Evolutionary conservation across 30 jellyfish, hydroid and myxozoan genomes (phyloP).

Genomic region (Hydractinia symbiolongicarpus): DNA sequence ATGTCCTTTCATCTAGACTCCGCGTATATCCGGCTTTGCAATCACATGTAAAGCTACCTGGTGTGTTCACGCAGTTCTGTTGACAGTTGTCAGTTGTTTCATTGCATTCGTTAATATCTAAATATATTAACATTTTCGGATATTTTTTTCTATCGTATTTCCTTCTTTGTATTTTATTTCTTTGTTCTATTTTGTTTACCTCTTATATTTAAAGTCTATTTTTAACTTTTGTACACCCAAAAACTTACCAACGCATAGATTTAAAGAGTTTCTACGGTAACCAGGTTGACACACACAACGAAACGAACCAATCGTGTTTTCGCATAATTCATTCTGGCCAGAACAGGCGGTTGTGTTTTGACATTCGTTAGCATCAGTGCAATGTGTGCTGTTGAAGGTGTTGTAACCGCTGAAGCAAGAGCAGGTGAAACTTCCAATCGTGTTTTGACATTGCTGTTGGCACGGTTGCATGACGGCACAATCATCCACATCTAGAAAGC

Average conservation of each 20-base stretch:
- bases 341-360: not conserved
- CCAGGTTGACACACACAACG: not conserved
- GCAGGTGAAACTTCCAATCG: conserved; percentile 25
- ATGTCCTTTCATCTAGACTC: not conserved
- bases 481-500: not conserved
- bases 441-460: not conserved
- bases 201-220: not conserved
- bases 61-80: not conserved
- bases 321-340: not conserved
- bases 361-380: conserved; percentile 25
- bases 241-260: not conserved
- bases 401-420: conserved; percentile 21
- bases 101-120: not conserved
- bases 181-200: not conserved
- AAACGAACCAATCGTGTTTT: conserved; percentile 7
- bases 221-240: not conserved
- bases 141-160: not conserved
- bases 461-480: not conserved
- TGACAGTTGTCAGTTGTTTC: conserved; percentile 20
- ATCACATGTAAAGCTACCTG: not conserved
- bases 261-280: conserved; percentile 5
- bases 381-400: conserved; percentile 2
- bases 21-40: conserved; percentile 7
- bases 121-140: not conserved
- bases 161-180: not conserved